These are phyloP conservation scores for Melipona quadrifasciata DNA, from an alignment of 1,140 invertebrate species.

Conservation along the genomic window DNA sequence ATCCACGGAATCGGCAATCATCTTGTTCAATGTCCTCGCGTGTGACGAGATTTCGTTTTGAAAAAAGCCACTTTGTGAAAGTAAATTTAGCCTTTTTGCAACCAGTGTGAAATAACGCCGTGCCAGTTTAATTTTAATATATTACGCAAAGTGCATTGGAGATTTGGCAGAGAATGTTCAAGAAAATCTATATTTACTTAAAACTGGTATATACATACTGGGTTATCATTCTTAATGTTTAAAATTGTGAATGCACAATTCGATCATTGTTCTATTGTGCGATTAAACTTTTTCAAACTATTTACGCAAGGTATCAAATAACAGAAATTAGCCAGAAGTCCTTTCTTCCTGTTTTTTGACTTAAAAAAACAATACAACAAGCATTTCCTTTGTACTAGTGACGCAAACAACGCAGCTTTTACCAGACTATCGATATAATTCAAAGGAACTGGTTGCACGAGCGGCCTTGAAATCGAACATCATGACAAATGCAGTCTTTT, in stretches of 20 bases:
- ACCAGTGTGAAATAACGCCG: not conserved
- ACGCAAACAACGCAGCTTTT: not conserved
- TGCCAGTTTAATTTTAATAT: not conserved
- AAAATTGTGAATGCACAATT: not conserved
- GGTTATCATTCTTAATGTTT: not conserved
- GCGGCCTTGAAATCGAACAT: constrained; percentile 53
- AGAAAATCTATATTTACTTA: no score
- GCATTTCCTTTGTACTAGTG: not conserved
- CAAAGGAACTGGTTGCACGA: constrained; percentile 49
- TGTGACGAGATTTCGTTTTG: not conserved
- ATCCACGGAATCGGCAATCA: not conserved
- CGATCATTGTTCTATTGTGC: not conserved
- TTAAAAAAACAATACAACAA: no score
- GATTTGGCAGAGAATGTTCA: not conserved
- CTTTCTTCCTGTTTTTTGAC: not conserved
- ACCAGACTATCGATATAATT: constrained; percentile 21
- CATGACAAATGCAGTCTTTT: constrained; percentile 41
- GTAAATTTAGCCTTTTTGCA: constrained; percentile 1
- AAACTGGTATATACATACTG: not conserved
- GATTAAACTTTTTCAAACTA: not conserved
- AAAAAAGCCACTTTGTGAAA: constrained; percentile 9
- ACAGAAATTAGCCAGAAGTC: not conserved
- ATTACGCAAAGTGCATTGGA: not conserved
- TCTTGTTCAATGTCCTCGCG: not conserved
- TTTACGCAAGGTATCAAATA: not conserved